Conservation (phyloP, 2,797 vertebrate species). For the Serranus cabrilla region DNA sequence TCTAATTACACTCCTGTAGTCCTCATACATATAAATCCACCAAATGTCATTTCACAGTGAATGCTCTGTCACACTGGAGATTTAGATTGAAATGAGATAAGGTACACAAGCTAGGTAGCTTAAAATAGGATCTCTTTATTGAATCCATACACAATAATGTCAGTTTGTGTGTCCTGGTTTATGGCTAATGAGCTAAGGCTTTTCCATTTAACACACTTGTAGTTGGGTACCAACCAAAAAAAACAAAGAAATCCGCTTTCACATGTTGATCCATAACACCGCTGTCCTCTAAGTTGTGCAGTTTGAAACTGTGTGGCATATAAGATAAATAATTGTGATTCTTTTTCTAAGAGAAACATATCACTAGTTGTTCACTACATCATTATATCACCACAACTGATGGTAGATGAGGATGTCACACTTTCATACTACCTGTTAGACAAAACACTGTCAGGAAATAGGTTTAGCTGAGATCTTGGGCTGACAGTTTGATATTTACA, state of each 20-base stretch:
- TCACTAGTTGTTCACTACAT: slow-evolving; percentile 47
- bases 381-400: slow-evolving; percentile 44
- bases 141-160: slow-evolving; percentile 65
- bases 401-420: slow-evolving; percentile 41
- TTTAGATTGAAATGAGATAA: slow-evolving; percentile 40
- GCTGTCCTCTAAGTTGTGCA: slow-evolving; percentile 28
- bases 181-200: slow-evolving; percentile 57
- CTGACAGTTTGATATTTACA: slow-evolving; percentile 45
- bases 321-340: slow-evolving; percentile 19
- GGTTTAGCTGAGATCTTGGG: slow-evolving; percentile 21
- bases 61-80: slow-evolving; percentile 15
- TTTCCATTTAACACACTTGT: slow-evolving; percentile 42
- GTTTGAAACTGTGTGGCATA: slow-evolving; percentile 28
- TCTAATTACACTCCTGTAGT: slow-evolving; percentile 58
- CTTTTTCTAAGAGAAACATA: slow-evolving; percentile 38
- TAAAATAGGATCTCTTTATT: slow-evolving; percentile 80
- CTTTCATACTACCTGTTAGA: slow-evolving; percentile 41
- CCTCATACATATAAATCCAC: slow-evolving; percentile 43
- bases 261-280: slow-evolving; percentile 24
- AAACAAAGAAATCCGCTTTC: slow-evolving; percentile 18
- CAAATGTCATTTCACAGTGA: slow-evolving; percentile 50
- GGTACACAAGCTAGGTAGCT: slow-evolving; percentile 43
- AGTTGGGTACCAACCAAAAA: slow-evolving; percentile 71
- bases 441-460: slow-evolving; percentile 36
- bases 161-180: slow-evolving; percentile 44